These are phyloP conservation scores for Dione vanillae DNA, from an alignment of 2,888 invertebrate genomes.

Conservation along the genomic window DNA sequence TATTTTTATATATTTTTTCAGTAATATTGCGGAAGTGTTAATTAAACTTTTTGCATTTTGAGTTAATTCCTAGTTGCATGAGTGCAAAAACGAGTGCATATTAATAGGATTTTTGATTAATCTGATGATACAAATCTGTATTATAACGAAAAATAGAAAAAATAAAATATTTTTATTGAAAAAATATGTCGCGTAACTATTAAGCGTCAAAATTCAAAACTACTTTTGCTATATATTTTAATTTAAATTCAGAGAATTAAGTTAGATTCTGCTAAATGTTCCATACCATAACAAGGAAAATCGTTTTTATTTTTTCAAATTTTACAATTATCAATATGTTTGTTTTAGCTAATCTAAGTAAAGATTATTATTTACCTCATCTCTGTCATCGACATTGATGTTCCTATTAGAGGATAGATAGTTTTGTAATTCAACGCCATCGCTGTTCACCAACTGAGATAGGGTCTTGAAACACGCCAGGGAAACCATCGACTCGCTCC, in stretches of 20 bases:
- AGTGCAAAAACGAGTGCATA: background rate
- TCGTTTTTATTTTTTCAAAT: background rate
- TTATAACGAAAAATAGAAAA: no score
- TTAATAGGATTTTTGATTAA: background rate
- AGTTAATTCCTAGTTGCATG: background rate
- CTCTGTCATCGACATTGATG: slow-evolving; percentile 92
- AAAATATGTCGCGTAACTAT: no score
- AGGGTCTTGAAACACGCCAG: slow-evolving; percentile 92
- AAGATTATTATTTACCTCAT: slow-evolving; percentile 86
- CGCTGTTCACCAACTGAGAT: slow-evolving; percentile 90
- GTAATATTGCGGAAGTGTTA: slow-evolving; percentile 13
- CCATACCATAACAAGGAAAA: background rate
- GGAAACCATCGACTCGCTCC: slow-evolving; percentile 96
- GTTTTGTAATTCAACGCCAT: slow-evolving; percentile 90
- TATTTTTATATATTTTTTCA: background rate
- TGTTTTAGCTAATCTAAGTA: no score
- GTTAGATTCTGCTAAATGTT: background rate
- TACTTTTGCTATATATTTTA: no score
- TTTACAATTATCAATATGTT: background rate
- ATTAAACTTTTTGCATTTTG: background rate
- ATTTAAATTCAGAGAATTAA: no score
- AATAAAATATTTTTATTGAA: no score
- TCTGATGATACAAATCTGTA: background rate
- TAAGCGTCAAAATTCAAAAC: no score
- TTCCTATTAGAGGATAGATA: slow-evolving; percentile 93